Evolutionary conservation across 2,113 vertebrate genomes (phyloP).

Genomic region (Tenebrosternarchus preto): DNA sequence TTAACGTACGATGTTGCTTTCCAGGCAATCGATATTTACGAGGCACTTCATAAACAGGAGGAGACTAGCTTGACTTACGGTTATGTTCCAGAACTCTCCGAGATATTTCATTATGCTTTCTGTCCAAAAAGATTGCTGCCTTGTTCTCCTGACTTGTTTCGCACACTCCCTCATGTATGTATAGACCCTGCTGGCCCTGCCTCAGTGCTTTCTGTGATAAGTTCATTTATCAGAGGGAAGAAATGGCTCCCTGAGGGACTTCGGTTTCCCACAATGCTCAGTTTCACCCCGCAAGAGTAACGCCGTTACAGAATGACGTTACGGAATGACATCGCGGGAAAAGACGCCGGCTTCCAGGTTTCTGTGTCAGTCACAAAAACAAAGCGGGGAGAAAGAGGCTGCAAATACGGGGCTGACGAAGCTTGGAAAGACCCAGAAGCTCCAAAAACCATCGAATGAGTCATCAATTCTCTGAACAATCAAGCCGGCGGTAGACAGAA

Average conservation of each 20-base stretch:
- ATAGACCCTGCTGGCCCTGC: not conserved
- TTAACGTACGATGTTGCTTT: not conserved
- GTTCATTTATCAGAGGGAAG: not conserved
- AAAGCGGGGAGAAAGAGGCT: not conserved
- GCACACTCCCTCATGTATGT: not conserved
- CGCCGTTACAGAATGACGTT: not conserved
- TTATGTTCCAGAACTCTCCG: not conserved
- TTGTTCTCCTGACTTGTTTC: not conserved
- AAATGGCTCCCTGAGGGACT: not conserved
- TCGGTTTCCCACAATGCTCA: not conserved
- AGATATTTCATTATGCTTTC: slow-evolving; percentile 15
- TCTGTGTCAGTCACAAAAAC: not conserved
- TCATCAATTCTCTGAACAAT: not conserved
- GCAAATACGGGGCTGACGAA: not conserved
- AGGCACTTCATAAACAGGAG: slow-evolving; percentile 27
- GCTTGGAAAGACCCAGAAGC: not conserved
- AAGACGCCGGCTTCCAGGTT: not conserved
- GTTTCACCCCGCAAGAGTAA: too few species aligned
- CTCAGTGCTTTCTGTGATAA: not conserved
- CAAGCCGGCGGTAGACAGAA: not conserved
- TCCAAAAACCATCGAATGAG: not conserved
- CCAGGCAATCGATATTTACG: slow-evolving; percentile 39
- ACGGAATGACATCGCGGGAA: too few species aligned
- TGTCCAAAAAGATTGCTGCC: slow-evolving; percentile 4
- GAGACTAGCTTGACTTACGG: slow-evolving; percentile 16